phyloP scores from a whole-genome alignment of 1,140 invertebrate genomes.

The Lepidurus apus region DNA sequence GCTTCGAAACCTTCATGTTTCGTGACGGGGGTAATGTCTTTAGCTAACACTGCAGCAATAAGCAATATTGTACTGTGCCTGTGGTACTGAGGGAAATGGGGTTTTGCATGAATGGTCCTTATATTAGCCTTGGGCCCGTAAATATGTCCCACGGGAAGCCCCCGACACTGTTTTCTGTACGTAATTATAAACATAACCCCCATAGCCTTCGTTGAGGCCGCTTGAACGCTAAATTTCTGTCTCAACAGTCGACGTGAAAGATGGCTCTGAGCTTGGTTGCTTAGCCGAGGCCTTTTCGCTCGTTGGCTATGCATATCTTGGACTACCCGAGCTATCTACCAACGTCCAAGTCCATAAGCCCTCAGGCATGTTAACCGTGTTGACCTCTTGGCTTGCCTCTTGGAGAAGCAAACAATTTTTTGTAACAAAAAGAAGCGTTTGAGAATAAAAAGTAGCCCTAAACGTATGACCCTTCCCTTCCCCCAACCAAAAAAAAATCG shows the following conservation, averaged over 20 bases:
- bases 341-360: constrained; percentile 18
- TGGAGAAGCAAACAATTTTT: no score
- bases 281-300: neutral
- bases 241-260: neutral
- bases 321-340: neutral
- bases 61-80: neutral
- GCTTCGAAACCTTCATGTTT: no score
- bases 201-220: no score
- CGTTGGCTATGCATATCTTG: constrained; percentile 12
- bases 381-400: neutral
- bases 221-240: no score
- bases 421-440: neutral
- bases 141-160: no score
- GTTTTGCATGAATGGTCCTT: no score
- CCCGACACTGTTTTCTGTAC: no score
- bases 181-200: no score
- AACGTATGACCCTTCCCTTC: neutral
- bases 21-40: no score
- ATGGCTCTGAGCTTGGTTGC: neutral
- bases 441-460: neutral
- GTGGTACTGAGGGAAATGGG: no score
- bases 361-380: constrained; percentile 13
- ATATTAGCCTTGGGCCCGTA: no score
- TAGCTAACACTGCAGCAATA: neutral
- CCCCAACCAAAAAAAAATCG: neutral